Base-by-base conservation (phyloP, 2,113 vertebrate species). In the Cavia aperea region DNA sequence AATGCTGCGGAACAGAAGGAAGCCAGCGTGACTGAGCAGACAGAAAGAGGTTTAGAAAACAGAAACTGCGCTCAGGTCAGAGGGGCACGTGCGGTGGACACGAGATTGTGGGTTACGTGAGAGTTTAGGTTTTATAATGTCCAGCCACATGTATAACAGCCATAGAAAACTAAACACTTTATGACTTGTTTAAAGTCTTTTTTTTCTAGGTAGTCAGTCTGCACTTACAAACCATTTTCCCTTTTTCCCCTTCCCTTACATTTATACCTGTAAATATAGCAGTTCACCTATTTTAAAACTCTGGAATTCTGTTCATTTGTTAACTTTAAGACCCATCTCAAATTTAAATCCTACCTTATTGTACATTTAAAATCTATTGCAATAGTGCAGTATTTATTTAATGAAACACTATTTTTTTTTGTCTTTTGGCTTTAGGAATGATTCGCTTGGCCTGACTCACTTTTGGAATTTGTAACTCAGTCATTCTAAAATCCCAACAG, bases 401-500 rank as follows among this genome's bases (percentile, higher is more conserved):
- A 98, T 98, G 98, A 98, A 98, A 98, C 98, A 98, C 98, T 98
- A 98, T 98, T 98, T 98, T 98, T 98, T 98, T 96, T 98, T 98
- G 96, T 98, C 98, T 98, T 98, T 98, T 97, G 97, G 12, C 11
- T 86, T 88, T 56, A 85, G 73, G 49, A 90, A 88, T 70, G 19
- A 81, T 18, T 72, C 2, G 13, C 33, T 54, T 2, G 16, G 15
- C 24, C 12, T 13, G 73, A 29, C 1, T 43, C 81, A n/a, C 13
- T 60, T 86, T 86, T 60, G 26, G 58, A 26, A 15, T 72, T 79
- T 78, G 26, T 75, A 31, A 51, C 33, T 12, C 8, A 14, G 1
- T 12, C 5, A 78, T 78, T 93, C 31, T 66, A 66, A 70, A 94
- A 81, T 60, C 26, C n/a, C 46, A 26, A 2, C 39, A 85, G 29